phyloP scores from a whole-genome alignment of 2,797 vertebrate species.

The Distichodus sexfasciatus region DNA sequence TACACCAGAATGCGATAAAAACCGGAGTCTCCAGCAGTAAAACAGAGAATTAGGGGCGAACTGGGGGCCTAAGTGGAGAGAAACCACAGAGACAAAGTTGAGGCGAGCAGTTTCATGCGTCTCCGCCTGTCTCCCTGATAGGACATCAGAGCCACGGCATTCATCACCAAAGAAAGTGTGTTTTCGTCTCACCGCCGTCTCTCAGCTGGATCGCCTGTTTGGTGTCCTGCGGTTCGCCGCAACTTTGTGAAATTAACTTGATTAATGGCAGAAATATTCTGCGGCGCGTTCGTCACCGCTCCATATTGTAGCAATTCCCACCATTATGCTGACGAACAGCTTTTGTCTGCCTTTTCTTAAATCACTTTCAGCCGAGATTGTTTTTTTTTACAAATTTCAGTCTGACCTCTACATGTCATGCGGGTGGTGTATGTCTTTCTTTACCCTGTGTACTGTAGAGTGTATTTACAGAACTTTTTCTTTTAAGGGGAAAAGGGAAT shows the following conservation, averaged over 20 bases:
- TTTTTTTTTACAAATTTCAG: too few species aligned
- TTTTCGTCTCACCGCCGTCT: conserved; percentile 21
- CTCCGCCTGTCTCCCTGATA: conserved; percentile 23
- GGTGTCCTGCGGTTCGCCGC: conserved; percentile 49
- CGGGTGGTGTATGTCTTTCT: not conserved
- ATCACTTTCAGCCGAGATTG: conserved; percentile 1
- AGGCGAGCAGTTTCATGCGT: conserved; percentile 10
- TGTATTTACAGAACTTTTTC: not conserved
- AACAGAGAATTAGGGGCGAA: conserved; percentile 10
- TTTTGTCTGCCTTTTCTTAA: conserved; percentile 4
- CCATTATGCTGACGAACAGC: conserved; percentile 6
- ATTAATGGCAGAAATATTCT: conserved; percentile 45
- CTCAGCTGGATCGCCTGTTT: conserved; percentile 39
- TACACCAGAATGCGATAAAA: conserved; percentile 16
- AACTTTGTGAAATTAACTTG: conserved; percentile 45
- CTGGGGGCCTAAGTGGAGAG: conserved; percentile 22
- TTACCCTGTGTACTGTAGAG: too few species aligned
- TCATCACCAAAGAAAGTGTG: conserved; percentile 36
- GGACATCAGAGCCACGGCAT: conserved; percentile 27
- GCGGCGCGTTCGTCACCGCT: conserved; percentile 15
- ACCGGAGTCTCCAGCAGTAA: not conserved
- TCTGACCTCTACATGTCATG: not conserved
- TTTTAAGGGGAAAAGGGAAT: not conserved
- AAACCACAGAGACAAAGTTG: conserved; percentile 27
- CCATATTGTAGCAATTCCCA: conserved; percentile 33